These are phyloP conservation scores for Panzeria rudis DNA, from an alignment of 2,888 invertebrate genomes.

Conservation along the genomic window DNA sequence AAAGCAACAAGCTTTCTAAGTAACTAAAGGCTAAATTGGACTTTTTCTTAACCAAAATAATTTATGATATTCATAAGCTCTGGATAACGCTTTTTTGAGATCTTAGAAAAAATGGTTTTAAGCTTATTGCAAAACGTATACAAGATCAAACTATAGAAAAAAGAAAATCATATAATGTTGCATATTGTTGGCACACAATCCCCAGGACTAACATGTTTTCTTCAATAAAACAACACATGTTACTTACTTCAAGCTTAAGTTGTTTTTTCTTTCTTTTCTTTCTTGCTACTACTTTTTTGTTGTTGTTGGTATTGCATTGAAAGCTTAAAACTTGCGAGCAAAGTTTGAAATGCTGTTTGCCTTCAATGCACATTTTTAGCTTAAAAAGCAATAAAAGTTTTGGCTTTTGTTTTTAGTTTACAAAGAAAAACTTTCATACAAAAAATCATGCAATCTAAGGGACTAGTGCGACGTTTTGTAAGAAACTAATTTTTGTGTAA, in stretches of 20 bases:
- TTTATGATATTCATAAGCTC: too few species aligned
- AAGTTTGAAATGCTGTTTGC: conserved; percentile 32
- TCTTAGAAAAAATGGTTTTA: too few species aligned
- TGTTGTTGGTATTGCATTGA: conserved; percentile 9
- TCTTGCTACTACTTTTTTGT: not conserved
- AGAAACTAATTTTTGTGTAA: conserved; percentile 5
- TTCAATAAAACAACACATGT: conserved; percentile 43
- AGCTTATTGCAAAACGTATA: not conserved
- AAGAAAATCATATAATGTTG: not conserved
- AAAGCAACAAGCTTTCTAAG: too few species aligned
- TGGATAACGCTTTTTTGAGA: too few species aligned
- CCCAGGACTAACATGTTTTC: not conserved
- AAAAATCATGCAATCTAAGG: conserved; percentile 1
- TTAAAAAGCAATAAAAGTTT: conserved; percentile 62
- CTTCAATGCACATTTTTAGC: conserved; percentile 47
- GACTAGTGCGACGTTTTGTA: not conserved
- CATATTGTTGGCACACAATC: not conserved
- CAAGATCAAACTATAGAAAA: not conserved
- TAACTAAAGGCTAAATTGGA: too few species aligned
- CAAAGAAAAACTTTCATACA: not conserved
- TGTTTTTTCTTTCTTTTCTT: not conserved
- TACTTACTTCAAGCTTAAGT: conserved; percentile 4
- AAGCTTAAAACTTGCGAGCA: conserved; percentile 49
- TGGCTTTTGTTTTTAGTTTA: conserved; percentile 34
- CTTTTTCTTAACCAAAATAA: too few species aligned